Conservation (phyloP, 2,888 invertebrate genomes). For the Amphimallon solstitiale region DNA sequence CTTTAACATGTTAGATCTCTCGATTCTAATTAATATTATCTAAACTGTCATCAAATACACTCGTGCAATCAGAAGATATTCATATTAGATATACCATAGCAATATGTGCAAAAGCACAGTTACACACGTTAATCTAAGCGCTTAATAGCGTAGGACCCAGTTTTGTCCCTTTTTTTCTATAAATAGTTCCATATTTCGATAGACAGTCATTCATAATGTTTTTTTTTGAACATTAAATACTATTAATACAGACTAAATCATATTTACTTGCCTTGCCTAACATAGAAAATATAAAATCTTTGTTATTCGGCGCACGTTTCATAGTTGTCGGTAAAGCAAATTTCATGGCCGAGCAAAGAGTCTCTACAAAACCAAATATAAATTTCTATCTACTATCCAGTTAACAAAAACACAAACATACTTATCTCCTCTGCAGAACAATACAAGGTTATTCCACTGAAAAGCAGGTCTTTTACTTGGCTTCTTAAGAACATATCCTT, state of each 20-base stretch:
- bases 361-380: conserved; percentile 46
- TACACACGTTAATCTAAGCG: no score
- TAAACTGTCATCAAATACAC: no score
- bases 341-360: conserved; percentile 56
- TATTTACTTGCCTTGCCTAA: conserved; percentile 66
- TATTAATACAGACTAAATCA: neutral
- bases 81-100: no score
- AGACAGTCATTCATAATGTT: no score
- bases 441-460: conserved; percentile 67
- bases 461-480: conserved; percentile 67
- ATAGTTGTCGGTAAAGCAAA: conserved; percentile 61
- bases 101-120: no score
- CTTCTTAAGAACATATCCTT: conserved; percentile 66
- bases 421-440: conserved; percentile 65
- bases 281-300: conserved; percentile 69
- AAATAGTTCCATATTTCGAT: no score
- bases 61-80: no score
- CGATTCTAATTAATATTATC: no score
- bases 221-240: no score
- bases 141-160: no score
- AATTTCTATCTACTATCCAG: neutral
- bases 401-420: conserved; percentile 51
- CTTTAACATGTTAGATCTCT: no score
- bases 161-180: no score
- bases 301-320: conserved; percentile 62